These are phyloP conservation scores for Anas platyrhynchos DNA, from an alignment of 2,113 vertebrate genomes.

Conservation along the genomic window DNA sequence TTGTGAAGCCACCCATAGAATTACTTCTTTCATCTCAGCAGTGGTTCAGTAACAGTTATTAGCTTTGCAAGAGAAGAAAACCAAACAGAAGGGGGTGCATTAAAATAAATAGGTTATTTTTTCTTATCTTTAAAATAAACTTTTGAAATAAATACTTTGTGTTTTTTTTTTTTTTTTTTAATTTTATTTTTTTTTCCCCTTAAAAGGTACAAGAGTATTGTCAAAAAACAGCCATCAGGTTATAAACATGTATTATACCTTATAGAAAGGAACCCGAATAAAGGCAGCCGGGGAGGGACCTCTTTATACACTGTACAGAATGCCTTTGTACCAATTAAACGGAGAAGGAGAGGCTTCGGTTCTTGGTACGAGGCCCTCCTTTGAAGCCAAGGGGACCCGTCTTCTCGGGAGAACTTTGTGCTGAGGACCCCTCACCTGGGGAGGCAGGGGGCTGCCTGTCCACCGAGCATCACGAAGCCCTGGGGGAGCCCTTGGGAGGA, in stretches of 20 bases:
- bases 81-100: conserved; percentile 56
- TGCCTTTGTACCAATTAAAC: not conserved
- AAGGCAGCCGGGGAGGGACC: not conserved
- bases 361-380: not conserved
- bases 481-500: not conserved
- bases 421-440: not conserved
- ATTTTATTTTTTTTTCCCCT: not conserved
- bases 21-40: conserved; percentile 65
- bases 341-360: not conserved
- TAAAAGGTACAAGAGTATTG: conserved; percentile 61
- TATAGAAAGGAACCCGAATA: conserved; percentile 6
- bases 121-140: conserved; percentile 74
- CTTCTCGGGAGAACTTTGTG: not conserved
- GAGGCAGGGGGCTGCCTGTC: not conserved
- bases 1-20: conserved; percentile 63
- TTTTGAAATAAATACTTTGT: conserved; percentile 76
- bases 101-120: conserved; percentile 72
- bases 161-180: not conserved
- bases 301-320: conserved; percentile 41
- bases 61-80: conserved; percentile 64
- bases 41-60: conserved; percentile 65
- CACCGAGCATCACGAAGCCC: not conserved
- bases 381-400: not conserved
- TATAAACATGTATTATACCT: conserved; percentile 57
- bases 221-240: conserved; percentile 42